Conservation (phyloP, 2,888 invertebrate genomes). For the Cataglyphis albicans region DNA sequence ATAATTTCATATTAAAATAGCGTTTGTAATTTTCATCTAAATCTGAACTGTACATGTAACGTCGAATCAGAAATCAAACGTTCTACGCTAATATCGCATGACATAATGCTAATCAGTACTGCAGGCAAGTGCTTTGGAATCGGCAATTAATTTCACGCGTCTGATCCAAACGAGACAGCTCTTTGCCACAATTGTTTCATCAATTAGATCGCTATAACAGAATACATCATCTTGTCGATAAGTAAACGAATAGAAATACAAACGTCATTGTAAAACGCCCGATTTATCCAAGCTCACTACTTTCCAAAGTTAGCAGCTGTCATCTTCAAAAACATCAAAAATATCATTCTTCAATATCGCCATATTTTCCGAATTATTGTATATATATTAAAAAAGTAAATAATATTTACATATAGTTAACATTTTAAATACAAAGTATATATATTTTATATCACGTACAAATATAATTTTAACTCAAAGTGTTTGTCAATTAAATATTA, state of each 20-base stretch:
- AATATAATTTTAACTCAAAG: neutral
- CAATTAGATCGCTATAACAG: slow-evolving; percentile 39
- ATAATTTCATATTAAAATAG: neutral
- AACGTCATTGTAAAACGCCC: neutral
- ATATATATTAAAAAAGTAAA: neutral
- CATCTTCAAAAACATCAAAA: neutral
- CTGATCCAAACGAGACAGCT: slow-evolving; percentile 41
- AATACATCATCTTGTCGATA: slow-evolving; percentile 31
- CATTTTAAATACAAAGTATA: neutral
- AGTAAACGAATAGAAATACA: slow-evolving; percentile 24
- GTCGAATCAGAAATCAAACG: slow-evolving; percentile 9
- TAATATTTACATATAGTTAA: neutral
- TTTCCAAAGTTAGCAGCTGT: neutral
- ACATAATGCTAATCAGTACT: slow-evolving; percentile 27
- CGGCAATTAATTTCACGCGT: slow-evolving; percentile 48
- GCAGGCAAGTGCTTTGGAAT: slow-evolving; percentile 31
- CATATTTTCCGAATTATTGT: neutral
- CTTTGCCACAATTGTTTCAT: slow-evolving; percentile 37
- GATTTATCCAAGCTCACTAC: neutral
- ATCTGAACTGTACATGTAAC: neutral
- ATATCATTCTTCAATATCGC: neutral
- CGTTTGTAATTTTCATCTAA: neutral
- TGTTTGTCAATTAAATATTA: neutral
- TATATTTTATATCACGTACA: neutral
- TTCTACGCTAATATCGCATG: neutral